Conservation (phyloP, 2,888 invertebrate species). For the Thecocarcelia acutangulata region DNA sequence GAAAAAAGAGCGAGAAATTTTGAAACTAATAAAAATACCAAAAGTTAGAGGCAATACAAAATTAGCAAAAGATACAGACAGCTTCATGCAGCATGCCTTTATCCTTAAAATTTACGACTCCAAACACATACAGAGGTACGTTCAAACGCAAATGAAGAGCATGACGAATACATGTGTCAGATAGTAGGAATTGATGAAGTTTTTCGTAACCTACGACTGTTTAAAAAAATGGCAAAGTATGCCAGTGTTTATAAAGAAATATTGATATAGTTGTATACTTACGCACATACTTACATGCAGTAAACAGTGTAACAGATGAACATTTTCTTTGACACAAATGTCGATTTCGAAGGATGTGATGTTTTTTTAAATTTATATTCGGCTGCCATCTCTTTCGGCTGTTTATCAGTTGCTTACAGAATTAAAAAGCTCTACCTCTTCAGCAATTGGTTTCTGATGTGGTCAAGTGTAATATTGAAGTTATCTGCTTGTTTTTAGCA, state of each 20-base stretch:
- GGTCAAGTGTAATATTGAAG: no score
- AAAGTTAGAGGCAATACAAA: constrained; percentile 62
- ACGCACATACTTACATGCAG: background rate
- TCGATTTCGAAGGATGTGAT: no score
- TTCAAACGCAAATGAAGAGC: background rate
- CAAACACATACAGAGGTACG: background rate
- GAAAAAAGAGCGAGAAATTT: constrained; percentile 48
- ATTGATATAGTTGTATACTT: background rate
- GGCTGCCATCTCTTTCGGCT: no score
- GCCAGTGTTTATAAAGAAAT: background rate
- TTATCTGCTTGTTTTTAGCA: no score
- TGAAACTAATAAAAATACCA: constrained; percentile 57
- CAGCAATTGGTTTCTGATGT: no score
- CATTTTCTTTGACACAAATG: no score
- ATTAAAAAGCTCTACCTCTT: no score
- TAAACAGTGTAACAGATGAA: constrained; percentile 9
- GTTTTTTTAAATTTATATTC: no score
- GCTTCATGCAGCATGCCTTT: constrained; percentile 2
- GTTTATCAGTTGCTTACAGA: no score
- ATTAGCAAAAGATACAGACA: constrained; percentile 57
- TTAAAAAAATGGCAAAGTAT: constrained; percentile 52
- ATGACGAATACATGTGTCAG: constrained; percentile 16
- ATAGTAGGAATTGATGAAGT: constrained; percentile 31
- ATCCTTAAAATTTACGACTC: constrained; percentile 11
- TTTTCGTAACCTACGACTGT: constrained; percentile 39